Evolutionary conservation across 2,888 invertebrate genomes (phyloP).

Genomic region (Lamproptera curius): DNA sequence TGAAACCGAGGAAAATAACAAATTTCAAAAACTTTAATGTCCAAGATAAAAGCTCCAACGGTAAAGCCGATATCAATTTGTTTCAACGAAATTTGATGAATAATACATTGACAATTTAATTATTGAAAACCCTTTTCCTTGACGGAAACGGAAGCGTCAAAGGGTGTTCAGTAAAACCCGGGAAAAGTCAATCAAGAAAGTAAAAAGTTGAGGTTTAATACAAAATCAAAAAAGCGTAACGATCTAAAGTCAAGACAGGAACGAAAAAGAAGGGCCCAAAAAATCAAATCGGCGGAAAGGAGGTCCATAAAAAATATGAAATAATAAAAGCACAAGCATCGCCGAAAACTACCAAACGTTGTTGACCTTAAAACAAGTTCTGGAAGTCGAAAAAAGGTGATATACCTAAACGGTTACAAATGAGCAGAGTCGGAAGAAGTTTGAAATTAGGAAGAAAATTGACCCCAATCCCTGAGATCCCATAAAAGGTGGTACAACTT

Average conservation of each 20-base stretch:
- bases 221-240: constrained; percentile 52
- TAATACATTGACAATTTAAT: constrained; percentile 21
- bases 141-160: constrained; percentile 5
- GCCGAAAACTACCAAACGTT: too few relatives aligned
- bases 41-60: constrained; percentile 1
- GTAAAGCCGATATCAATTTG: not conserved
- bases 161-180: constrained; percentile 23
- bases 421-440: too few relatives aligned
- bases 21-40: constrained; percentile 23
- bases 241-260: constrained; percentile 55
- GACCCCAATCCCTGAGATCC: too few relatives aligned
- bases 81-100: not conserved
- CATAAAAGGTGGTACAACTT: too few relatives aligned
- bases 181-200: constrained; percentile 26
- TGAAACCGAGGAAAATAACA: too few relatives aligned
- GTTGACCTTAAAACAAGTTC: constrained; percentile 25
- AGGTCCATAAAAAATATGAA: constrained; percentile 72
- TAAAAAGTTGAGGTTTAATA: constrained; percentile 24
- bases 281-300: constrained; percentile 71
- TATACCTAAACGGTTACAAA: constrained; percentile 45
- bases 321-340: constrained; percentile 65
- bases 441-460: too few relatives aligned
- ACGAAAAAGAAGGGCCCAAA: constrained; percentile 60
- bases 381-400: constrained; percentile 44
- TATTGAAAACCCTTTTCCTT: too few relatives aligned